These are phyloP conservation scores for Tiaroga cobitis DNA, from an alignment of 2,797 vertebrate species.

Conservation along the genomic window DNA sequence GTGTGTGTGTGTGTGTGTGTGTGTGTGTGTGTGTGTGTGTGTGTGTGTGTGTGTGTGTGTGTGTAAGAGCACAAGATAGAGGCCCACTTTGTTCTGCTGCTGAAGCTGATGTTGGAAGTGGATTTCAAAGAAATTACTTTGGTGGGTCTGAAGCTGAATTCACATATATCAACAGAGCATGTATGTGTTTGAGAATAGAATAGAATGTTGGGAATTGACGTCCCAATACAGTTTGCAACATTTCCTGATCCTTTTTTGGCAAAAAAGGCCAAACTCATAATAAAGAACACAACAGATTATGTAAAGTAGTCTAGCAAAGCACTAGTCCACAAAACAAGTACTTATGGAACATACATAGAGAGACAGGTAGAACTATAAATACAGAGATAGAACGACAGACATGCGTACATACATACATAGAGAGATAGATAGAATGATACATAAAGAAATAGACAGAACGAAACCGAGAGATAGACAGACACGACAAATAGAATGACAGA, in stretches of 20 bases:
- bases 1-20: conserved; percentile 16
- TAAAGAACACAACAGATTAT: background rate
- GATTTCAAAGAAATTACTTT: background rate
- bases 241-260: background rate
- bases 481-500: too few species aligned
- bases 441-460: too few species aligned
- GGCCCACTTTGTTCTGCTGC: conserved; percentile 37
- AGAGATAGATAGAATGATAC: too few species aligned
- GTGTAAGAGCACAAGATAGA: conserved; percentile 6
- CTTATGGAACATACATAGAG: too few species aligned
- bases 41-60: conserved; percentile 5
- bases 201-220: background rate
- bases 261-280: background rate
- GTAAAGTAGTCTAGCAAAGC: background rate
- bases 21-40: conserved; percentile 19
- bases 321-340: background rate
- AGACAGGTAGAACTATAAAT: background rate
- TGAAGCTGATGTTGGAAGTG: conserved; percentile 15
- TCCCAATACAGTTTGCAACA: background rate
- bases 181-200: background rate
- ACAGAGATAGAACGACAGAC: background rate
- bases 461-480: too few species aligned
- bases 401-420: too few species aligned
- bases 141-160: background rate
- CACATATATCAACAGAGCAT: background rate